Evolutionary conservation across 2,113 vertebrate genomes (phyloP).

Genomic region (Leucoraja erinaceus): DNA sequence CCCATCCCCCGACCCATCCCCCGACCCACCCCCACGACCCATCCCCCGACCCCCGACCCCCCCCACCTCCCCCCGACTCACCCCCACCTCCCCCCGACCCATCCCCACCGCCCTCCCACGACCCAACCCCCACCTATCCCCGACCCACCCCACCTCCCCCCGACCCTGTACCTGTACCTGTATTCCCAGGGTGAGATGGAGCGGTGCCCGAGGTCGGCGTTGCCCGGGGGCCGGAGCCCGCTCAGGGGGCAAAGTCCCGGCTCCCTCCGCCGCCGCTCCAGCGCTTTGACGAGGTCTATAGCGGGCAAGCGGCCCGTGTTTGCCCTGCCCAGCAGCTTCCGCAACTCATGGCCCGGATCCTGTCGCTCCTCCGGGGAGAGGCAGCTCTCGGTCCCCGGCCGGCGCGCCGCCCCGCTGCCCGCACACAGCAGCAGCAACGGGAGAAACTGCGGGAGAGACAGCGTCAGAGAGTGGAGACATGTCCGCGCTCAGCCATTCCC

Average conservation of each 20-base stretch:
- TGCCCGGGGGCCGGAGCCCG: background rate
- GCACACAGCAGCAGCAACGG: background rate
- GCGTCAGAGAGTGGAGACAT: too few relatives aligned
- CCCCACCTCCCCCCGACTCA: background rate
- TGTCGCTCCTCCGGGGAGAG: background rate
- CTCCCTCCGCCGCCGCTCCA: background rate
- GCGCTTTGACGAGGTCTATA: background rate
- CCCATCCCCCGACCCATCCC: too few relatives aligned
- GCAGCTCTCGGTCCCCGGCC: background rate
- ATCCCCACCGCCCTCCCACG: background rate
- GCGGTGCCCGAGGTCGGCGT: conserved; percentile 45
- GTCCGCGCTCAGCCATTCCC: too few relatives aligned
- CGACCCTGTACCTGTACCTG: too few relatives aligned
- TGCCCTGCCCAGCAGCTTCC: background rate
- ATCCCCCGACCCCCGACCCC: too few relatives aligned
- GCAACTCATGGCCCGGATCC: background rate
- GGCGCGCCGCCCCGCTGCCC: background rate
- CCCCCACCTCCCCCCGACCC: too few relatives aligned
- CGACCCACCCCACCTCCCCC: too few relatives aligned
- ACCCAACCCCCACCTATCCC: background rate
- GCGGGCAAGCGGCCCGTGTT: background rate
- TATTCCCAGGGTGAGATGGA: conserved; percentile 79
- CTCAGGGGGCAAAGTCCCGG: conserved; percentile 47
- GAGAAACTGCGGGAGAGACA: background rate
- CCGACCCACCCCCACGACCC: background rate